Base-by-base conservation (phyloP, 2,888 invertebrate genomes). In the Cylloceria caligata region DNA sequence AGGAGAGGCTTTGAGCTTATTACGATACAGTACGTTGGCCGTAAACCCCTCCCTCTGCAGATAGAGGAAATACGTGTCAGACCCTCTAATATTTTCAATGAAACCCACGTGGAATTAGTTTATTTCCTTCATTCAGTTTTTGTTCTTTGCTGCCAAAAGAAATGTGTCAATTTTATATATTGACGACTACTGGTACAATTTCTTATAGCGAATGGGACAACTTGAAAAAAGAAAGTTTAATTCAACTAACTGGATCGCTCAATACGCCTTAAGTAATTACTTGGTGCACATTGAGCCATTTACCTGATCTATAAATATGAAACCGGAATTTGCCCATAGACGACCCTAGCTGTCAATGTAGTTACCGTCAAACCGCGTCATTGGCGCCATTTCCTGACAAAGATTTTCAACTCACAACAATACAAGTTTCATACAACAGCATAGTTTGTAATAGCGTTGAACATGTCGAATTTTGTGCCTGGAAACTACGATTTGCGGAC, bases 1-100 rank as follows among this genome's bases (percentile, higher is more conserved):
- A 19, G 34, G 19, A n/a, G 16, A 60, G 34, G 19, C 60, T 60
- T 60, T 60, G 60, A 60, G 34, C 60, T 60, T 60, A 9, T 34
- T 34, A 24, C 34, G 19, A 60, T 60, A 60, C 57, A 57, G 16
- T 34, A 34, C 60, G 19, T 60, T 60, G 30, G 0, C 16, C 30
- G 1, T 9, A n/a, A n/a, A n/a, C n/a, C n/a, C n/a, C 24, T 11
- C 24, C 24, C 19, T 60, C 60, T 11, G 16, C 19, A 34, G 19
- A 0, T 34, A 19, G 19, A 34, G 9, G 34, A 60, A 60, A 34
- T 60, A 60, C 34, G 3, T 34, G 16, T 60, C 36, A 7, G 34
- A 60, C 0, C 16, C 34, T 60, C 36, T 34, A 19, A 34, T 36
- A 60, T 19, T 16, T 60, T 3, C 9, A 60, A 60, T 36, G 19